These are phyloP conservation scores for Empis livida DNA, from an alignment of 2,888 invertebrate genomes.

Conservation along the genomic window DNA sequence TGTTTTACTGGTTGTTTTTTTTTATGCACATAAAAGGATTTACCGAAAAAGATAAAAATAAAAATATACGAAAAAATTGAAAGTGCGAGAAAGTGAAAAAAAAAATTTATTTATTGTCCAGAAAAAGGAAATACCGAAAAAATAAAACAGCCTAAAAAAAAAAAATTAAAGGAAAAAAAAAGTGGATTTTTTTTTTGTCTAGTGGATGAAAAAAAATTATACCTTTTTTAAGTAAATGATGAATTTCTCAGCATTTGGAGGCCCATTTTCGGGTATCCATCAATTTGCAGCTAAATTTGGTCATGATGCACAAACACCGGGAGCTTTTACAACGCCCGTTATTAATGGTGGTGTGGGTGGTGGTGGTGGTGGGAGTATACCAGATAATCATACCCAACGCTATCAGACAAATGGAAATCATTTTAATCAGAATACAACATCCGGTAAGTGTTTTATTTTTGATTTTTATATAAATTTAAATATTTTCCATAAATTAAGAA, in stretches of 20 bases:
- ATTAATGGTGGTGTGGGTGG: no score
- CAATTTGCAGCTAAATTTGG: conserved; percentile 37
- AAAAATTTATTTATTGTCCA: no score
- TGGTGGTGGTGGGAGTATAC: conserved; percentile 1
- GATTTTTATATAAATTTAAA: background rate
- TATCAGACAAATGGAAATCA: conserved; percentile 37
- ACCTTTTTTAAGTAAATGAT: conserved; percentile 21
- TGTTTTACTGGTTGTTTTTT: no score
- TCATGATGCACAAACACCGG: conserved; percentile 32
- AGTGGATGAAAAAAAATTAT: background rate
- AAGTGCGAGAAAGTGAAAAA: no score
- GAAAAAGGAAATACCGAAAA: no score
- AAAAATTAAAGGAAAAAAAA: no score
- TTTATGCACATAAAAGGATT: no score
- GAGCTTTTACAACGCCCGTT: conserved; percentile 31
- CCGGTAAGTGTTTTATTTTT: conserved; percentile 3
- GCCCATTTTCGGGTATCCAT: conserved; percentile 36
- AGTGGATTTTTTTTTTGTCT: no score
- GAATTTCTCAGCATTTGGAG: conserved; percentile 38
- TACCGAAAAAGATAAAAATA: no score
- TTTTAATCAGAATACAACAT: conserved; percentile 32
- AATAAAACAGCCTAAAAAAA: no score
- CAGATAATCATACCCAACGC: conserved; percentile 35
- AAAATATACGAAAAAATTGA: no score
- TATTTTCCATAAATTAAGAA: background rate